phyloP scores from a whole-genome alignment of 2,113 vertebrate species.

The Epinephelus fuscoguttatus region DNA sequence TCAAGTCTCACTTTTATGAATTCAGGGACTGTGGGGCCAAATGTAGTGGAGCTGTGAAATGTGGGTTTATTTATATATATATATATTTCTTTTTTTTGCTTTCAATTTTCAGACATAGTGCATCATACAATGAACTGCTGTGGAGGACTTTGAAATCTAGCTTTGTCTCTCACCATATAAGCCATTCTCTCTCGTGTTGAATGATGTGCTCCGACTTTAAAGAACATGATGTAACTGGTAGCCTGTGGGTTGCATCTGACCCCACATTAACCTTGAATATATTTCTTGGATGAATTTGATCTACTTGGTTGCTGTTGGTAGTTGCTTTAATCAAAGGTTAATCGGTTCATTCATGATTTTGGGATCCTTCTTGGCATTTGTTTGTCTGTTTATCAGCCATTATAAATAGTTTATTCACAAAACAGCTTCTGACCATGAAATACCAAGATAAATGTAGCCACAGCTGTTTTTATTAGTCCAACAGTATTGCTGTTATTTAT shows the following conservation, averaged over 20 bases:
- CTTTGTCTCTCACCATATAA: not conserved
- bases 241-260: not conserved
- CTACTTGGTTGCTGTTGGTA: not conserved
- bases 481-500: not conserved
- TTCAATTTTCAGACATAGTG: conserved; percentile 18
- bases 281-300: not conserved
- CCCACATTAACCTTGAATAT: not conserved
- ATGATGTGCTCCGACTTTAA: conserved; percentile 12
- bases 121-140: not conserved
- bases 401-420: not conserved
- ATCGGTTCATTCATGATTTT: not conserved
- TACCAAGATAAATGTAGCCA: not conserved
- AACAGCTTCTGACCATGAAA: not conserved
- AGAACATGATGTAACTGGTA: conserved; percentile 6
- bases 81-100: conserved; percentile 1
- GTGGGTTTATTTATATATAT: conserved; percentile 28
- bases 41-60: conserved; percentile 38
- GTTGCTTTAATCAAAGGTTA: not conserved
- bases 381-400: not conserved
- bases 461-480: not conserved
- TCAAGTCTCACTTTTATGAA: conserved; percentile 72
- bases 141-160: not conserved
- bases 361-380: not conserved
- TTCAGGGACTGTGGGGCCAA: conserved; percentile 69
- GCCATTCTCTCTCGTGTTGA: not conserved